Percentiles rank a stretch among this genome's conserved stretches.
phyloP scores from a whole-genome alignment of 2,113 vertebrate species.

The Boulengeromyrus knoepffleri region DNA sequence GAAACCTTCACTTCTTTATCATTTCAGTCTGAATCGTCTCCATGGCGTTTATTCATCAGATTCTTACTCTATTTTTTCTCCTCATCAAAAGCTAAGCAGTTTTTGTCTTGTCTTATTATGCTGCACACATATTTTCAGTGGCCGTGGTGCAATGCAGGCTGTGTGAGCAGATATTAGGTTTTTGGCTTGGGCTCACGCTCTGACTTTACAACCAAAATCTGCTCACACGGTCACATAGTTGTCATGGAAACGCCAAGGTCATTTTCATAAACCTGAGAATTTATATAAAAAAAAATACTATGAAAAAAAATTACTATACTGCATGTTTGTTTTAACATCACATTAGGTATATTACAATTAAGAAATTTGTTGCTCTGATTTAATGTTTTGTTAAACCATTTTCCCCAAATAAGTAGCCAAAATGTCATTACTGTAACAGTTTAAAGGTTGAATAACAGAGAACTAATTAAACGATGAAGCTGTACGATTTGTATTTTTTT shows the following conservation, averaged over 20 bases:
- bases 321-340: background rate
- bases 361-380: background rate
- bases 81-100: background rate
- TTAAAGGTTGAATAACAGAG: background rate
- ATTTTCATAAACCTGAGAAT: background rate
- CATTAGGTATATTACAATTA: background rate
- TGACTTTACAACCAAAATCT: background rate
- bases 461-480: background rate
- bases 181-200: background rate
- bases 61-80: background rate
- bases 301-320: too few relatives aligned
- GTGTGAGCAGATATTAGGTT: background rate
- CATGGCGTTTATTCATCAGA: background rate
- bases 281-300: background rate
- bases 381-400: background rate
- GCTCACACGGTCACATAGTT: background rate
- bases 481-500: too few relatives aligned
- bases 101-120: background rate
- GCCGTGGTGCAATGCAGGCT: background rate
- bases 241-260: conserved; percentile 16
- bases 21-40: background rate
- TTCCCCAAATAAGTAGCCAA: background rate
- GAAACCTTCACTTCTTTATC: background rate
- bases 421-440: background rate
- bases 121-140: background rate